Evolutionary conservation across 2,797 vertebrate species (phyloP).

Genomic region (Gobio occitaniae): DNA sequence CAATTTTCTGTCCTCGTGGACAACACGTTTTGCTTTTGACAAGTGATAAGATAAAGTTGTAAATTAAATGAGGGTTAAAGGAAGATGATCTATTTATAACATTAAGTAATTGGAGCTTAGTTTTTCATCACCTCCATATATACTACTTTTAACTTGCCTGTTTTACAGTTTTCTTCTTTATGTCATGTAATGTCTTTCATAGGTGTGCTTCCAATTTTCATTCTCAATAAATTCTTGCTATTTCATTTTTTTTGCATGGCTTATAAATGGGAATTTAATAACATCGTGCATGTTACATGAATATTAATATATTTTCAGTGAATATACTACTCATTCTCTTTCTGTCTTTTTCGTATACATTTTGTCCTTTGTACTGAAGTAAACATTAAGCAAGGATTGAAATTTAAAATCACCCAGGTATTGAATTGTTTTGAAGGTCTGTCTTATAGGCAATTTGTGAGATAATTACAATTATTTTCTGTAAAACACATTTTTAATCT

Average conservation of each 20-base stretch:
- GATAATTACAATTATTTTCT: not conserved
- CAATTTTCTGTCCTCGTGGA: not conserved
- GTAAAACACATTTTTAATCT: constrained; percentile 10
- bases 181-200: constrained; percentile 75
- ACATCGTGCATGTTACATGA: constrained; percentile 25
- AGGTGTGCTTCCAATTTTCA: constrained; percentile 57
- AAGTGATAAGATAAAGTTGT: not conserved
- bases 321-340: constrained; percentile 4
- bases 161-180: constrained; percentile 69
- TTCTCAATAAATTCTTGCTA: constrained; percentile 29
- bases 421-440: not conserved
- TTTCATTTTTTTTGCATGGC: constrained; percentile 44
- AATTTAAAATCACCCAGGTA: not conserved
- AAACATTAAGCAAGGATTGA: not conserved
- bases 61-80: not conserved
- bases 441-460: not conserved
- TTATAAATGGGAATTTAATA: constrained; percentile 11
- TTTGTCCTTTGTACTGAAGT: not conserved
- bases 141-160: constrained; percentile 55
- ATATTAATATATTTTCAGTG: not conserved
- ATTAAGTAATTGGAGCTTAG: not conserved
- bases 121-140: constrained; percentile 7
- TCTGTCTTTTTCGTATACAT: not conserved
- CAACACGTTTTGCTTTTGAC: not conserved
- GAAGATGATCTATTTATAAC: not conserved